phyloP scores from a whole-genome alignment of 2,888 invertebrate species.

The Cerceris ruficornis region DNA sequence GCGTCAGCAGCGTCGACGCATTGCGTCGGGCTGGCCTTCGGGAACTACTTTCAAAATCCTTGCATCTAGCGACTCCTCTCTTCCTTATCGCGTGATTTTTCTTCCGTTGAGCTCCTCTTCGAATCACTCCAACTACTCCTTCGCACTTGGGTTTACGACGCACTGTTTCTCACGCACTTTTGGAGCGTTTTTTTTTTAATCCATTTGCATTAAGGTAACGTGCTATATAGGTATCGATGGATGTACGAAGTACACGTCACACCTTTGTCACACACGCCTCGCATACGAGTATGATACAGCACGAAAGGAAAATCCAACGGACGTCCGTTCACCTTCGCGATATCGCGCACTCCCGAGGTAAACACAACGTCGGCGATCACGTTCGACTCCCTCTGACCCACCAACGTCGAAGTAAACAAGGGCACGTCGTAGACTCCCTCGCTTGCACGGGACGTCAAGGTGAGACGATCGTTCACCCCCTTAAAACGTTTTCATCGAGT shows the following conservation, averaged over 20 bases:
- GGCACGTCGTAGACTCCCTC: slow-evolving; percentile 27
- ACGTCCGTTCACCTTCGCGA: slow-evolving; percentile 25
- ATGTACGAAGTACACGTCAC: slow-evolving; percentile 5
- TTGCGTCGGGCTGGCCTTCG: slow-evolving; percentile 82
- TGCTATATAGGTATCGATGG: not conserved
- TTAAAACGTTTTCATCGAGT: not conserved
- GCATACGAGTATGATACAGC: not conserved
- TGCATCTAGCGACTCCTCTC: slow-evolving; percentile 73
- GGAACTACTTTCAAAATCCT: slow-evolving; percentile 80
- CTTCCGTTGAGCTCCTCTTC: not conserved
- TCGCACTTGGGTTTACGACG: too few species aligned
- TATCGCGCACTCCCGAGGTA: slow-evolving; percentile 31
- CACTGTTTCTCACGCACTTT: too few species aligned
- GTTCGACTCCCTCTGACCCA: slow-evolving; percentile 26
- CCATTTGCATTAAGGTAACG: too few species aligned
- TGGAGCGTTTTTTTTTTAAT: too few species aligned
- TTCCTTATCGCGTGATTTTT: slow-evolving; percentile 57
- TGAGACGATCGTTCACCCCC: slow-evolving; percentile 25
- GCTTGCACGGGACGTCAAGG: slow-evolving; percentile 6
- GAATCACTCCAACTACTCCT: too few species aligned
- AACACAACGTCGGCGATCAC: slow-evolving; percentile 27
- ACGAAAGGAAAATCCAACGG: not conserved
- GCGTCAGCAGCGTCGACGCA: slow-evolving; percentile 82
- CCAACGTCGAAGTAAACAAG: slow-evolving; percentile 21
- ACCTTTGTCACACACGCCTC: not conserved